Conservation (phyloP, 2,113 vertebrate genomes). For the cattle (Bos taurus) region ARS-UCD2.0 NC_037328.1:33090001-33090500, state of each 20-base stretch:
- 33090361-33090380: neutral
- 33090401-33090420: neutral
- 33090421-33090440: neutral
- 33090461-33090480: neutral
- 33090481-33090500: neutral
- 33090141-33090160: neutral
- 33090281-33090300: neutral
- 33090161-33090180: neutral
- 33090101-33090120: neutral
- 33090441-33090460: neutral
- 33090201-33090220: neutral
- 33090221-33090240: neutral
- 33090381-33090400: neutral
- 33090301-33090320: neutral
- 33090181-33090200: neutral
- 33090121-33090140: neutral
- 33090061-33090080: neutral
- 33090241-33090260: accelerated
- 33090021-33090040: neutral
- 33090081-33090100: neutral
- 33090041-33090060: neutral
- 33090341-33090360: neutral
- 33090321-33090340: neutral
- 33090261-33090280: neutral
- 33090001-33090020: neutral